phyloP scores from a whole-genome alignment of 2,797 vertebrate species.

The Chelidonichthys spinosus region DNA sequence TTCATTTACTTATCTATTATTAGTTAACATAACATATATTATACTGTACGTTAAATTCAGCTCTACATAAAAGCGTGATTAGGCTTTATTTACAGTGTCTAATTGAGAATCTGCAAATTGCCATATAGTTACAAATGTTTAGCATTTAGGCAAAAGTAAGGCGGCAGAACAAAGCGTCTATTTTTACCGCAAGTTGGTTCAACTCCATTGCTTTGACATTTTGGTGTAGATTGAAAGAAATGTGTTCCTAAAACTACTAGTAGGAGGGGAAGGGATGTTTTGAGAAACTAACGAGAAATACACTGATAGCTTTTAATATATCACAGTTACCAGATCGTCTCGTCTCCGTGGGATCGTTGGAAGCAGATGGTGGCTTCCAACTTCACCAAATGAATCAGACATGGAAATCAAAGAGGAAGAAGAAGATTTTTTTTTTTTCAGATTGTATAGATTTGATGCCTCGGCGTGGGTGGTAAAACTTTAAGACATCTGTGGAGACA shows the following conservation, averaged over 20 bases:
- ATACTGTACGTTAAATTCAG: background rate
- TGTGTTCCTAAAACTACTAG: no score
- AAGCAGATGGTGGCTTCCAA: background rate
- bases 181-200: background rate
- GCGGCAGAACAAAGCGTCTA: background rate
- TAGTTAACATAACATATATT: background rate
- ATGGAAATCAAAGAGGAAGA: conserved; percentile 4
- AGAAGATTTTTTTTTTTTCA: conserved; percentile 11
- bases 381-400: background rate
- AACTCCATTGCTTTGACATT: no score
- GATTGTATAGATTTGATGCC: background rate
- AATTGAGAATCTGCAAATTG: background rate
- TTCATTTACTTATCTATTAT: background rate
- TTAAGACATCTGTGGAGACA: conserved; percentile 18
- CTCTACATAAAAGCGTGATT: background rate
- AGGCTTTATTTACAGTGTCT: background rate
- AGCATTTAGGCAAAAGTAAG: no score
- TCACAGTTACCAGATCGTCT: background rate
- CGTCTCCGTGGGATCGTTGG: background rate
- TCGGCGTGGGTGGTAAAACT: conserved; percentile 26
- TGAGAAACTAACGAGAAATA: no score
- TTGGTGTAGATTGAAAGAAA: no score
- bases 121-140: background rate
- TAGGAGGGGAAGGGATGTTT: no score
- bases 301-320: background rate